Percentiles rank a stretch among this genome's conserved stretches.
Evolutionary conservation across 2,888 invertebrate genomes (phyloP).

Genomic region (Apotomis capreana): DNA sequence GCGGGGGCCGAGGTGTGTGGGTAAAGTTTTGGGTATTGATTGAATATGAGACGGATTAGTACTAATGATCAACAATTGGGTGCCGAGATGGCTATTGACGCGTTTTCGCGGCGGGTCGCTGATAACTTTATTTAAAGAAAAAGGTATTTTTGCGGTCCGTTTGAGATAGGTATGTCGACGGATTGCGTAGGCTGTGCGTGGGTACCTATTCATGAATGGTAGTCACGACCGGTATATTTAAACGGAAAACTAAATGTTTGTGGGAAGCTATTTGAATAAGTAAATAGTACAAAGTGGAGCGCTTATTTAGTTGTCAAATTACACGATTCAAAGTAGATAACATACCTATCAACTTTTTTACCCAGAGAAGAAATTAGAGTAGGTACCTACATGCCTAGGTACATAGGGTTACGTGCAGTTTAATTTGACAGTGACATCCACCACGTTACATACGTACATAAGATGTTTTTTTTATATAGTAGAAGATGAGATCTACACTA

Average conservation of each 20-base stretch:
- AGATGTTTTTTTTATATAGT: no score
- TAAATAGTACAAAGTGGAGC: not conserved
- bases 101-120: conserved; percentile 35
- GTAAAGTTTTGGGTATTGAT: conserved; percentile 84
- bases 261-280: conserved; percentile 16
- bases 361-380: not conserved
- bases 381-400: no score
- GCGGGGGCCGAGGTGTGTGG: conserved; percentile 80
- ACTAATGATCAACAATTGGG: conserved; percentile 82
- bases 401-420: no score
- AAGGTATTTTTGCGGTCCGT: conserved; percentile 10
- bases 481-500: no score
- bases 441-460: no score
- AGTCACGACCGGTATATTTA: conserved; percentile 21
- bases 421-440: no score
- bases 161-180: conserved; percentile 1
- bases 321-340: no score
- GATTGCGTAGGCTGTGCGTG: conserved; percentile 25
- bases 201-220: conserved; percentile 37
- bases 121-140: conserved; percentile 24
- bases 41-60: conserved; percentile 83
- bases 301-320: not conserved
- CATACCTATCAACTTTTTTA: no score
- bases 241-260: conserved; percentile 21
- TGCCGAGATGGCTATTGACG: conserved; percentile 60